Base-by-base conservation (phyloP, 2,113 vertebrate species). In the Cricetomys ansorgei region DNA sequence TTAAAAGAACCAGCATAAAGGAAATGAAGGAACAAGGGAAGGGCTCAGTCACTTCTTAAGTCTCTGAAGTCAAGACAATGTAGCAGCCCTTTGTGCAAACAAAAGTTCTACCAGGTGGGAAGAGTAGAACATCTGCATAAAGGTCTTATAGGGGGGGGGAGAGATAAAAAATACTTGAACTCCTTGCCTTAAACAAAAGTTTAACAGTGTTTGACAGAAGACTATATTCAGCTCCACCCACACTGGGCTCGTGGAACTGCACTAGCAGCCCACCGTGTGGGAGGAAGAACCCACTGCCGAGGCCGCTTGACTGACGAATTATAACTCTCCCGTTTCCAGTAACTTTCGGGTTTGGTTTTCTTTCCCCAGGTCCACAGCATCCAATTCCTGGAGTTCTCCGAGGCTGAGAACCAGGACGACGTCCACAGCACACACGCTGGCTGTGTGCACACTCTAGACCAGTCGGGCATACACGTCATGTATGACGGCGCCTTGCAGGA, bases 381-480 rank as follows among this genome's bases (percentile, higher is more conserved):
- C 15, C 97, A 98, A 9, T 99, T 99, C 93, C 98, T 98, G 98
- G 98, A 99, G 86, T 99, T 98, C 96, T 97, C 98, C 0, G 98
- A 99, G 76, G 96, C 98, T 79, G 99, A 99, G 95, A 99, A 98
- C 92, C 98, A 98, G 53, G 98, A 98, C 0, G 98, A 99, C 79
- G 98, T 97, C 96, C 98, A 99, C 81, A 98, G 95, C n/a, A 45
- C 13, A 8, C 98, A 96, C 55, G 97, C 96, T 21, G 92, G 65
- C 23, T 98, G 77, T 21, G 70, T 99, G 94, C 98, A 99, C 95
- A 98, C 97, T 5, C 98, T 98, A 97, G 98, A 99, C 96, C 98
- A 98, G 62, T 59, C 34, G 62, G 98, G 98, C 3, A 80, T 98
- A 23, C 98, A 96, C 17, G n/a, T 99, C 27, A 94, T 98, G 55